phyloP scores from a whole-genome alignment of 2,797 vertebrate genomes.

The Picus viridis region DNA sequence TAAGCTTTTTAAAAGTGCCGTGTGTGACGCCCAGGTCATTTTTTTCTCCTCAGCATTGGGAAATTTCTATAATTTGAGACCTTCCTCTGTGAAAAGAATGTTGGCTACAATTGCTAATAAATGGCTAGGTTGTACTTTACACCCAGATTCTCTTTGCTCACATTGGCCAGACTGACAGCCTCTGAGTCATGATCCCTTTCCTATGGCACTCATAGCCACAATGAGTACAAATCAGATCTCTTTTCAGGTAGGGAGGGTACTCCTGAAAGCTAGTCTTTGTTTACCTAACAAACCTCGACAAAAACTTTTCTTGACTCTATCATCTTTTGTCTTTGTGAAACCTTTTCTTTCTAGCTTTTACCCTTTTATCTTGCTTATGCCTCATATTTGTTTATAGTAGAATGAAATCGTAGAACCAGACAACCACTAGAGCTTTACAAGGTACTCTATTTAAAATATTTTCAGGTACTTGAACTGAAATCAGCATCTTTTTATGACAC shows the following conservation, averaged over 20 bases:
- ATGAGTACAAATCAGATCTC: background rate
- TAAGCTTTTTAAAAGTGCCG: background rate
- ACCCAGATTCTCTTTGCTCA: background rate
- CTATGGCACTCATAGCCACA: background rate
- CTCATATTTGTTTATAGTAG: background rate
- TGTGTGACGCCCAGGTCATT: background rate
- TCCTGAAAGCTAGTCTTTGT: background rate
- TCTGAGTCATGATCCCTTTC: background rate
- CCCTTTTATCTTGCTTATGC: background rate
- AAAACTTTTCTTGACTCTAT: background rate
- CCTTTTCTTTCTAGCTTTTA: background rate
- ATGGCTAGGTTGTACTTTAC: background rate
- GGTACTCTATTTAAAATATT: background rate
- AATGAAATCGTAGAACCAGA: background rate
- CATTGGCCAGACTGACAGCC: background rate
- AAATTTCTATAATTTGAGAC: background rate
- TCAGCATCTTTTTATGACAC: background rate
- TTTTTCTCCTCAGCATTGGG: background rate
- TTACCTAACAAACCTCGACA: background rate
- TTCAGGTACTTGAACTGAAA: background rate
- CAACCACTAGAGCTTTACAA: background rate
- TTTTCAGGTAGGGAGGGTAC: background rate
- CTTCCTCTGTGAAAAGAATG: background rate
- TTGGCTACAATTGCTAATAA: background rate
- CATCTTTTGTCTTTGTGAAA: background rate